phyloP scores from a whole-genome alignment of 1,140 invertebrate species.

The Drosophila baimaii region DNA sequence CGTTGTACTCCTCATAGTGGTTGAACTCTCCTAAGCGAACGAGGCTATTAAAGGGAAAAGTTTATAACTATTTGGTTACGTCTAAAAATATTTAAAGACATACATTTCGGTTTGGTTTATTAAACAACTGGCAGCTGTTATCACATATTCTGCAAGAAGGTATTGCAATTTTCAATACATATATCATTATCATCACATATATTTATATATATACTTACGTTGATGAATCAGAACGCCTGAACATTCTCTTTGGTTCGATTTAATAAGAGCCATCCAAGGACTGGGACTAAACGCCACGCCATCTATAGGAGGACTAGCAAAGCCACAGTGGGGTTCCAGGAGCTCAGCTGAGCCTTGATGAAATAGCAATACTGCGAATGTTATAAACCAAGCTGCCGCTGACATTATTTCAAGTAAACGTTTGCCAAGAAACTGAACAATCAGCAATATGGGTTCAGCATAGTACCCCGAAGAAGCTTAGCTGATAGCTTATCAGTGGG shows the following conservation, averaged over 20 bases:
- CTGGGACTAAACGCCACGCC: background rate
- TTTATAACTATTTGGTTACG: background rate
- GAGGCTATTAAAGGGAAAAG: background rate
- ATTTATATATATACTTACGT: background rate
- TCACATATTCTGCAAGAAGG: slow-evolving; percentile 7
- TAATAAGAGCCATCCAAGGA: slow-evolving; percentile 14
- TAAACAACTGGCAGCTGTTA: slow-evolving; percentile 17
- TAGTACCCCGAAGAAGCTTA: background rate
- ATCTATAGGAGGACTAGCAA: background rate
- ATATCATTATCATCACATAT: no score
- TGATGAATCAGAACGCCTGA: slow-evolving; percentile 7
- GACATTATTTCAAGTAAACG: background rate
- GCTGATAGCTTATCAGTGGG: slow-evolving; percentile 1
- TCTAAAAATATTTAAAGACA: background rate
- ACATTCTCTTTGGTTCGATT: background rate
- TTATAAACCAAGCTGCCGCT: background rate
- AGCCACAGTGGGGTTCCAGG: background rate
- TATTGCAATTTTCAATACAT: background rate
- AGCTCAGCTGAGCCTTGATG: background rate
- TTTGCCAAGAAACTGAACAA: background rate
- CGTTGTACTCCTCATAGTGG: background rate
- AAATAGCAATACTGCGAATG: background rate
- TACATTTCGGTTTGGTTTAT: background rate
- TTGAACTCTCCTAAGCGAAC: slow-evolving; percentile 2
- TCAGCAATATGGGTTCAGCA: background rate